Base-by-base conservation (phyloP, 2,113 vertebrate species). In the Pteruthius melanotis region DNA sequence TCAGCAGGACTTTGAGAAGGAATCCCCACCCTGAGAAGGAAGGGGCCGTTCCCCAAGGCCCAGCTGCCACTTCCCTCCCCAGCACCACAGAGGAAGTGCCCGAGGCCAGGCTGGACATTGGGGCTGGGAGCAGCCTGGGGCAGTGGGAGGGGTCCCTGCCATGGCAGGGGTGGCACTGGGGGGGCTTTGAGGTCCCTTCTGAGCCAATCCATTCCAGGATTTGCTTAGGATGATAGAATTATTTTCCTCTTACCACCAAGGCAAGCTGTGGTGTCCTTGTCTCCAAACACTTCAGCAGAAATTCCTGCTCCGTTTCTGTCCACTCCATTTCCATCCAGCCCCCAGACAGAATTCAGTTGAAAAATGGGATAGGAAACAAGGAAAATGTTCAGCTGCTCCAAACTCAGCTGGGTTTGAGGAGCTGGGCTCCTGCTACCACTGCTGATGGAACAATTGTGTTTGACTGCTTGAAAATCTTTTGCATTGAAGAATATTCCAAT, bases 161-260 rank as follows among this genome's bases (percentile, higher is more conserved):
- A 9, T 12, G 54, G 69, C 16, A n/a, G 13, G 16, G 37, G 1
- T 45, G 44, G 19, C 11, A 30, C 23, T 39, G 23, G 23, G 2
- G 27, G 35, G 10, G 16, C 20, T 9, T 15, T 9, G 3, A 4
- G 16, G 47, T 39, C 53, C 39, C n/a, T 82, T 60, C 53, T 11
- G 6, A 18, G n/a, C 61, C 54, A 68, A 7, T 31, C 47, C 30
- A 19, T 11, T 40, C n/a, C 22, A 47, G 17, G 22, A 76, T 35
- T 47, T 1, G 0, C 42, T 33, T 31, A 20, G 31, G 54, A 35
- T 19, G n/a, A 19, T 31, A 5, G 0, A 28, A n/a, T 14, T 7
- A 21, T 59, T 65, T 61, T 35, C 72, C n/a, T 40, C 70, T 64
- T 50, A 13, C 21, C 52, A 8, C 9, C 6, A 11, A 27, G 52